Conservation (phyloP, 2,888 invertebrate species). For the Folsomia candida region DNA sequence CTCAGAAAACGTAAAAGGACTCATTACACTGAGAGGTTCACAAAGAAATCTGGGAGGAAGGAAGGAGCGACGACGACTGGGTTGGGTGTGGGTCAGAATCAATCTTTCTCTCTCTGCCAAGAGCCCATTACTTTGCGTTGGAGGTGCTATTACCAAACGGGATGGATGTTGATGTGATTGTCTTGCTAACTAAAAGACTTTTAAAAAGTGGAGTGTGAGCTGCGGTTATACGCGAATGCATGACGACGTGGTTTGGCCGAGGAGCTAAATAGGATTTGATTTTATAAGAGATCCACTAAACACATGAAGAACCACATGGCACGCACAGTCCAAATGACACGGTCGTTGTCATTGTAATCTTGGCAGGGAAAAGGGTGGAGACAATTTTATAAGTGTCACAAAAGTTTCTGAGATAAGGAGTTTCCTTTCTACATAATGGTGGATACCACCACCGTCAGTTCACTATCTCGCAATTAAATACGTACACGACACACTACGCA, state of each 20-base stretch:
- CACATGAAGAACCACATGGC: not conserved
- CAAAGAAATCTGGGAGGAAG: not conserved
- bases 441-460: too few species aligned
- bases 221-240: too few species aligned
- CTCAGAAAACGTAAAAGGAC: constrained; percentile 31
- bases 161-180: too few species aligned
- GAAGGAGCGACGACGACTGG: too few species aligned
- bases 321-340: not conserved
- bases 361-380: constrained; percentile 40
- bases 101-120: not conserved
- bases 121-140: too few species aligned
- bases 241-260: too few species aligned
- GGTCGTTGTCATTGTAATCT: constrained; percentile 4
- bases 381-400: constrained; percentile 46
- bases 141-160: too few species aligned
- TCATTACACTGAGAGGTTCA: constrained; percentile 25
- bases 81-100: not conserved
- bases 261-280: too few species aligned
- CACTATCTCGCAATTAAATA: too few species aligned
- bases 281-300: not conserved
- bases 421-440: constrained; percentile 26
- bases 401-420: constrained; percentile 48
- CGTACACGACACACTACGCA: too few species aligned
- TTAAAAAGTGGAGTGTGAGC: too few species aligned
- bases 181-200: too few species aligned